Evolutionary conservation across 2,888 invertebrate species (phyloP).

Genomic region (Helicoverpa assulta): DNA sequence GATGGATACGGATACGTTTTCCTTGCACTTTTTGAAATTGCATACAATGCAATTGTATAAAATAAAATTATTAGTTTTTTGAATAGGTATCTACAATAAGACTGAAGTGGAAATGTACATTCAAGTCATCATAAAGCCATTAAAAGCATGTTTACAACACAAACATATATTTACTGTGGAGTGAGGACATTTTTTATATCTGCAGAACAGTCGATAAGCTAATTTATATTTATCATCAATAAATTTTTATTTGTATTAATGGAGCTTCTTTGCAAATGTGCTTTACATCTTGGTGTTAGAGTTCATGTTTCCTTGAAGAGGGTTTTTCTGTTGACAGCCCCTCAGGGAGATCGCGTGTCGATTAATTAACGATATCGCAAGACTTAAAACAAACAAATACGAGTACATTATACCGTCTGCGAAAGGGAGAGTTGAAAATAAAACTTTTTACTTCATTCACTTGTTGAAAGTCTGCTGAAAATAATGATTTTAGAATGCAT

Average conservation of each 20-base stretch:
- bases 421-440: background rate
- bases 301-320: background rate
- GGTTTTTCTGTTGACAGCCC: conserved; percentile 25
- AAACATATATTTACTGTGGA: conserved; percentile 20
- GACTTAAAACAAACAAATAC: background rate
- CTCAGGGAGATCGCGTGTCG: conserved; percentile 36
- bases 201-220: conserved; percentile 24
- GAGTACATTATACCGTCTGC: background rate
- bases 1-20: background rate
- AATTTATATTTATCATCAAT: conserved; percentile 41
- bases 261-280: conserved; percentile 8
- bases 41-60: background rate
- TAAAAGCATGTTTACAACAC: conserved; percentile 6
- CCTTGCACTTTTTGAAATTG: background rate
- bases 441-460: background rate
- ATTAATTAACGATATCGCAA: conserved; percentile 33
- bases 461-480: background rate
- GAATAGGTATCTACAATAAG: background rate
- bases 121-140: conserved; percentile 1
- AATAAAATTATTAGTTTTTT: background rate
- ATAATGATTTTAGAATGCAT: too few relatives aligned
- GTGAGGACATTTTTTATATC: conserved; percentile 12
- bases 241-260: conserved; percentile 16
- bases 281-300: background rate
- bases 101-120: background rate